A percentile compares a stretch with the other conserved stretches of the same genome.
Conservation (phyloP, 2,888 invertebrate species). For the Hecatera dysodea region DNA sequence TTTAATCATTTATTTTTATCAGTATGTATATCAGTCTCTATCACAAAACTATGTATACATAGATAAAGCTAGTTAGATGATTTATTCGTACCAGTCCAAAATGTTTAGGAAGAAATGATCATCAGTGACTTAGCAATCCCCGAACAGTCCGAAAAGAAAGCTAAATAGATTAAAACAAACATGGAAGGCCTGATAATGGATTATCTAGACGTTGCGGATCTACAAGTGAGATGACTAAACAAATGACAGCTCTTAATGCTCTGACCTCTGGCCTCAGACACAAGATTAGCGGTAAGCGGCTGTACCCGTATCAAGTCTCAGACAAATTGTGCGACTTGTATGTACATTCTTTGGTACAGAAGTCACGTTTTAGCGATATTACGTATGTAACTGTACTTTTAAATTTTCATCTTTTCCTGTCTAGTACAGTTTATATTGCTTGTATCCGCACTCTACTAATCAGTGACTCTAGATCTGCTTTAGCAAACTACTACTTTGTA, state of each 20-base stretch:
- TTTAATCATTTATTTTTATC: constrained; percentile 31
- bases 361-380: constrained; percentile 9
- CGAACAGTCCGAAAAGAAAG: not conserved
- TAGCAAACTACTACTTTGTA: not conserved
- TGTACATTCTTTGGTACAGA: not conserved
- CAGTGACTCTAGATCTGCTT: too few relatives aligned
- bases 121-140: not conserved
- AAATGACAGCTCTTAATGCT: constrained; percentile 48
- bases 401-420: not conserved
- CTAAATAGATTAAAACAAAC: not conserved
- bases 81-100: constrained; percentile 3
- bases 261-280: constrained; percentile 55
- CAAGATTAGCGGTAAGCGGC: constrained; percentile 47
- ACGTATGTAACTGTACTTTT: constrained; percentile 1
- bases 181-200: not conserved
- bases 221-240: constrained; percentile 40
- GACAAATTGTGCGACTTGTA: constrained; percentile 36
- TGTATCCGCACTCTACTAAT: not conserved
- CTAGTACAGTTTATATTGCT: not conserved
- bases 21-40: constrained; percentile 25
- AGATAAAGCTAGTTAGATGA: constrained; percentile 34
- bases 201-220: constrained; percentile 26
- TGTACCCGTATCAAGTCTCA: constrained; percentile 30
- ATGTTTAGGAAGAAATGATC: not conserved
- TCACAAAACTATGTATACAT: constrained; percentile 10